Percentiles rank a stretch among this genome's conserved stretches.
These are phyloP conservation scores for Dolichomitus sp. DNA, from an alignment of 2,888 invertebrate genomes.

Conservation along the genomic window DNA sequence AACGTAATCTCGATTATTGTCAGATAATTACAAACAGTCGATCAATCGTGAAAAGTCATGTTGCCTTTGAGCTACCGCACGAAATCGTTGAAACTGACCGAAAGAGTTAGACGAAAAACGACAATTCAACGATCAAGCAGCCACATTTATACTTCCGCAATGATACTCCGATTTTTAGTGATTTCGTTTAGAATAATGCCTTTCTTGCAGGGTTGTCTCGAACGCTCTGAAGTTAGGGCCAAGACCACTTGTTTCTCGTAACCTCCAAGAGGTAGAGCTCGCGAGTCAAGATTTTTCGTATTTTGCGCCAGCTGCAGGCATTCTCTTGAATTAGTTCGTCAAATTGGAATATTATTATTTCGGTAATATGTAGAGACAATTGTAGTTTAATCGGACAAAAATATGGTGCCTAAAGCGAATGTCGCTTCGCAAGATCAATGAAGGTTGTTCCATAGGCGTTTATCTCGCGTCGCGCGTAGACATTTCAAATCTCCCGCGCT, in stretches of 20 bases:
- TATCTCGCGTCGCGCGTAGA: neutral
- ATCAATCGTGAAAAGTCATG: conserved; percentile 20
- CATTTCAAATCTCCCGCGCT: conserved; percentile 75
- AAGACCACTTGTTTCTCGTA: neutral
- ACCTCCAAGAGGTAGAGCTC: conserved; percentile 36
- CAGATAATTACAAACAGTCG: conserved; percentile 12
- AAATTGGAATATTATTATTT: conserved; percentile 3
- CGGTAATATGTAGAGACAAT: neutral
- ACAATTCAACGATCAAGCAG: neutral
- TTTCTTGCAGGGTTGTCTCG: neutral
- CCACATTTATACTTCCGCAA: neutral
- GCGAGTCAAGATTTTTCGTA: neutral
- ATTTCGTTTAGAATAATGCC: conserved; percentile 20
- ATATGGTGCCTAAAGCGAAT: neutral
- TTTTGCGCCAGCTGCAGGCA: conserved; percentile 37
- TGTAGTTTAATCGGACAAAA: neutral
- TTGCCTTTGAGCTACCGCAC: neutral
- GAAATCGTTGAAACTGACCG: conserved; percentile 3
- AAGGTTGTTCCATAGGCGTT: neutral
- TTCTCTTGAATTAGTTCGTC: neutral
- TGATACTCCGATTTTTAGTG: neutral
- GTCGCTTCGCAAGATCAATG: neutral
- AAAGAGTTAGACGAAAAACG: neutral
- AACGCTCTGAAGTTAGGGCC: conserved; percentile 39
- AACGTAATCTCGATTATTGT: conserved; percentile 40